Evolutionary conservation across 2,797 vertebrate species (phyloP).

Genomic region (Melanotaenia trifasciata): DNA sequence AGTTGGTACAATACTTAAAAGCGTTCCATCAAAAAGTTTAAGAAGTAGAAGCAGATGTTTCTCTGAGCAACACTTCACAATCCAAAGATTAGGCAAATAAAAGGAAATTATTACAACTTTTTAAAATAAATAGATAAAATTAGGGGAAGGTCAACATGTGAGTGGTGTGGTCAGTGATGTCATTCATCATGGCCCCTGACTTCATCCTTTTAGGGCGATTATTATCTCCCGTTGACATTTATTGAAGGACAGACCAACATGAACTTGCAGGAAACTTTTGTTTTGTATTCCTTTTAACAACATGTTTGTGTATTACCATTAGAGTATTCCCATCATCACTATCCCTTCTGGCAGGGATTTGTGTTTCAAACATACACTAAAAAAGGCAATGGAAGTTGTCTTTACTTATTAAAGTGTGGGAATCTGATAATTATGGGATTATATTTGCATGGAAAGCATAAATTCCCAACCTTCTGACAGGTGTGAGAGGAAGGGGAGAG

Average conservation of each 20-base stretch:
- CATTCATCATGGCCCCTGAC: constrained; percentile 67
- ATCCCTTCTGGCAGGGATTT: constrained; percentile 21
- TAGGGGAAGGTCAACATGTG: constrained; percentile 27
- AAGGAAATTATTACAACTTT: background rate
- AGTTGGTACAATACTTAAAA: background rate
- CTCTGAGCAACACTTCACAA: background rate
- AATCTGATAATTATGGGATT: constrained; percentile 47
- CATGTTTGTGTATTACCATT: constrained; percentile 6
- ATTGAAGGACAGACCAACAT: constrained; percentile 54
- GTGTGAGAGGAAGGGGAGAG: constrained; percentile 40
- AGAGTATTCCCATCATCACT: constrained; percentile 10
- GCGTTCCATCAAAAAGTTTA: background rate
- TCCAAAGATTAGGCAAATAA: background rate
- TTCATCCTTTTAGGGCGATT: constrained; percentile 56
- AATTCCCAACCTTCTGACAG: constrained; percentile 54
- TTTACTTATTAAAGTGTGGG: constrained; percentile 18
- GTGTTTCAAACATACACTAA: background rate
- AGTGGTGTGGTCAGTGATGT: constrained; percentile 64
- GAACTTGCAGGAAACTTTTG: constrained; percentile 45
- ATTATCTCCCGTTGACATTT: constrained; percentile 65
- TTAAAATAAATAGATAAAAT: constrained; percentile 8
- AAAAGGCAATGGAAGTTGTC: background rate
- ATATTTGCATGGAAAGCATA: constrained; percentile 22
- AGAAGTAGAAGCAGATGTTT: background rate
- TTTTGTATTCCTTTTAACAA: constrained; percentile 21